phyloP scores from a whole-genome alignment of 2,888 invertebrate species.

The Tanytarsus gracilentus region DNA sequence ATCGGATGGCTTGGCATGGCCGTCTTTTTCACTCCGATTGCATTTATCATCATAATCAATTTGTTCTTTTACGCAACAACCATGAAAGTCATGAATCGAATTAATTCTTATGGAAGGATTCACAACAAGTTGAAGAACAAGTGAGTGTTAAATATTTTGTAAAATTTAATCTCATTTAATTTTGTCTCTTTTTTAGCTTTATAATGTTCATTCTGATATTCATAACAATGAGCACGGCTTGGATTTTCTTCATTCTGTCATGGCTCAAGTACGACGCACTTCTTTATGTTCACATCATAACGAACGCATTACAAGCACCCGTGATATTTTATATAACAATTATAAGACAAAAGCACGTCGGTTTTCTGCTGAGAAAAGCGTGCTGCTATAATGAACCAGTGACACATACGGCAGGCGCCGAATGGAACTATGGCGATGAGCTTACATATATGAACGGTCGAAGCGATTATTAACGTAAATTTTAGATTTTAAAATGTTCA shows the following conservation, averaged over 20 bases:
- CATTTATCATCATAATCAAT: slow-evolving; percentile 67
- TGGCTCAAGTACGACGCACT: slow-evolving; percentile 65
- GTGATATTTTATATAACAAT: slow-evolving; percentile 68
- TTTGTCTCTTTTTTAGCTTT: slow-evolving; percentile 52
- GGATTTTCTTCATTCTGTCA: slow-evolving; percentile 68
- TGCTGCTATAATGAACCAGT: slow-evolving; percentile 69
- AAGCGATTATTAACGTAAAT: slow-evolving; percentile 36
- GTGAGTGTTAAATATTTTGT: slow-evolving; percentile 42
- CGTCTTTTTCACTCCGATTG: slow-evolving; percentile 73
- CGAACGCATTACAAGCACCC: slow-evolving; percentile 68
- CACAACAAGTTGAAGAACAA: slow-evolving; percentile 79
- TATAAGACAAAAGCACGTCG: slow-evolving; percentile 67
- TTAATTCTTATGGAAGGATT: slow-evolving; percentile 76
- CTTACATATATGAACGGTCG: slow-evolving; percentile 78
- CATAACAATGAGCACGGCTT: slow-evolving; percentile 62
- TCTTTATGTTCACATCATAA: slow-evolving; percentile 63
- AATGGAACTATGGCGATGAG: slow-evolving; percentile 69
- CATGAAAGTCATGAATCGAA: slow-evolving; percentile 64
- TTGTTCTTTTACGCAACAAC: slow-evolving; percentile 74
- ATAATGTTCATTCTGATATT: slow-evolving; percentile 68
- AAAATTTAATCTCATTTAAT: neutral
- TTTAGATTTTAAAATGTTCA: neutral
- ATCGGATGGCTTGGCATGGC: slow-evolving; percentile 74
- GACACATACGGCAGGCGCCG: slow-evolving; percentile 49
- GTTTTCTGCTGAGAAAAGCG: slow-evolving; percentile 66